Percentiles rank a stretch among this genome's conserved stretches.
Conservation (phyloP, 2,797 vertebrate genomes). For the Fistularia commersonii region DNA sequence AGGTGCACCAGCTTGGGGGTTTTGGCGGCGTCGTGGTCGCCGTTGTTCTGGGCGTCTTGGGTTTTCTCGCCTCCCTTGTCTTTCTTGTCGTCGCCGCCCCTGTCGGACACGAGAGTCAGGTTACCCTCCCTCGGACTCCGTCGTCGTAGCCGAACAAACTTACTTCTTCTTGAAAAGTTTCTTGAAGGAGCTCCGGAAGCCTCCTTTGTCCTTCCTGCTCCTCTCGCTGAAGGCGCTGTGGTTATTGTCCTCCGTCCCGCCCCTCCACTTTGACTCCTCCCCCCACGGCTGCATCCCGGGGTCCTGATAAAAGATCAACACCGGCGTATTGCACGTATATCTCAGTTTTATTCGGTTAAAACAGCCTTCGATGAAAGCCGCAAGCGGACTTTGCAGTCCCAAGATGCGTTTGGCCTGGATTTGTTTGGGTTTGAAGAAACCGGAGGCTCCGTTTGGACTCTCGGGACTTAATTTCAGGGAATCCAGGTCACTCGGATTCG, state of each 20-base stretch:
- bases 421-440: too few relatives aligned
- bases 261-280: constrained; percentile 77
- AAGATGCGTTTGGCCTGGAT: too few relatives aligned
- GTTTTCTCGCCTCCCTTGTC: constrained; percentile 79
- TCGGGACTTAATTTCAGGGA: too few relatives aligned
- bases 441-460: too few relatives aligned
- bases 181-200: constrained; percentile 96
- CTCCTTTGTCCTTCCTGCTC: constrained; percentile 92
- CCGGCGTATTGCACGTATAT: too few relatives aligned
- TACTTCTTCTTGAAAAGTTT: constrained; percentile 99
- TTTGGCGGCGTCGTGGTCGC: constrained; percentile 75
- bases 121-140: not conserved
- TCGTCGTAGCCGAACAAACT: constrained; percentile 31
- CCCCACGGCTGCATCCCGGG: constrained; percentile 60
- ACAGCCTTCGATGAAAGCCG: too few relatives aligned
- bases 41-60: constrained; percentile 68
- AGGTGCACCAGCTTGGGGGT: constrained; percentile 69
- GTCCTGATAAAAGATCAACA: constrained; percentile 50
- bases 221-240: constrained; percentile 88
- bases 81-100: constrained; percentile 81
- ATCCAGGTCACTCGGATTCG: too few relatives aligned
- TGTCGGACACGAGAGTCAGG: constrained; percentile 31
- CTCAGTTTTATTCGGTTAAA: too few relatives aligned
- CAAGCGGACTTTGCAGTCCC: too few relatives aligned
- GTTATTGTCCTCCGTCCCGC: constrained; percentile 59